Evolutionary conservation across 2,888 invertebrate genomes (phyloP).

Genomic region (Himalopsyche tibetana): DNA sequence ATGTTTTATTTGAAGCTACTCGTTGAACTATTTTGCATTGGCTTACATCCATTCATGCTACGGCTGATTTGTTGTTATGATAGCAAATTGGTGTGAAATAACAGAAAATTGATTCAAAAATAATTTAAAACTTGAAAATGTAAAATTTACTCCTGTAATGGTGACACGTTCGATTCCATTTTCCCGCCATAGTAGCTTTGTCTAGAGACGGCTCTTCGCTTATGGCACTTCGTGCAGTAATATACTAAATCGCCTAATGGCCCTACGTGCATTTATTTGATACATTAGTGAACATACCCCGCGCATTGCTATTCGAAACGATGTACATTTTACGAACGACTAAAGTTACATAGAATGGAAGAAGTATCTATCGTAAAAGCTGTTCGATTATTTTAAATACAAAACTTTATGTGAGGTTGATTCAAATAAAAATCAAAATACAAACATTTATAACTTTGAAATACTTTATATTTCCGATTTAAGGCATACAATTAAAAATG

Average conservation of each 20-base stretch:
- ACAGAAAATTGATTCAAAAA: not conserved
- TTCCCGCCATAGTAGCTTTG: constrained; percentile 36
- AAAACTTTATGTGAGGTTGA: too few relatives aligned
- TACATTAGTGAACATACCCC: constrained; percentile 39
- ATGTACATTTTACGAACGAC: constrained; percentile 5
- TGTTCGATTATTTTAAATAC: too few relatives aligned
- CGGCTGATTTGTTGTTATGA: too few relatives aligned
- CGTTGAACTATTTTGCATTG: too few relatives aligned
- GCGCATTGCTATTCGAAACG: not conserved
- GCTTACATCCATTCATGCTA: too few relatives aligned
- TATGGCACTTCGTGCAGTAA: constrained; percentile 42
- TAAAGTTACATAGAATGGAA: not conserved
- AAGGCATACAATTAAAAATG: too few relatives aligned
- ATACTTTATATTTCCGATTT: too few relatives aligned
- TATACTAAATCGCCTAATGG: constrained; percentile 36
- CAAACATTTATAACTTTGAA: not conserved
- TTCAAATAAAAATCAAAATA: not conserved
- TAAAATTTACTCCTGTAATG: not conserved
- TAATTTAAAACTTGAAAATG: not conserved
- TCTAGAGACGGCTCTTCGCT: constrained; percentile 16
- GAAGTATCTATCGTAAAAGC: not conserved
- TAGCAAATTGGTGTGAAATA: not conserved
- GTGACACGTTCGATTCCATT: constrained; percentile 34
- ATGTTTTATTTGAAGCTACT: too few relatives aligned
- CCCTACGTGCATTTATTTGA: constrained; percentile 41